Base-by-base conservation (phyloP, 1,140 invertebrate genomes). In the Diorhabda carinulata region DNA sequence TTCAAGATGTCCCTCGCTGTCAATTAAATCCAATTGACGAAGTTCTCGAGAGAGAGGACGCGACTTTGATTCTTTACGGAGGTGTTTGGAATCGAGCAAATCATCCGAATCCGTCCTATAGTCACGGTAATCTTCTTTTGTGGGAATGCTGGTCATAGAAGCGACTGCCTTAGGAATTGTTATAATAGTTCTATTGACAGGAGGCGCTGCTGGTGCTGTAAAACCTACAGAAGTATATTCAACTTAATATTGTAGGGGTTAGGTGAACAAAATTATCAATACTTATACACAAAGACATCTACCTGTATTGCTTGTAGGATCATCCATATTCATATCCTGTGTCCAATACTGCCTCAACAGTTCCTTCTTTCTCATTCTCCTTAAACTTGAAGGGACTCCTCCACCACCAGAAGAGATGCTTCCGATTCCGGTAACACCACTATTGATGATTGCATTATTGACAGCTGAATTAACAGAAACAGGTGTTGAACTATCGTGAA, bases 341-440 rank as follows among this genome's bases (percentile, higher is more conserved):
- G 90, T 92, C 81, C 92, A 93, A 78, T 95, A 95, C 76, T 93
- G 88, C 8, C 92, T 85, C 8, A 96, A 80, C 7, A 96, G 78
- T 79, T 96, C 93, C 76, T 96, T 96, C 81, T 96, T 96, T 3
- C 94, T 84, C 93, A 95, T 95, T 43, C 93, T 84, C 60, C 93
- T 82, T 5, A 94, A 84, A 78, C 91, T 92, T 1, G 90, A 90
- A 0, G 90, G 90, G 25, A 75, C 76, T 47, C 69, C 70, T 41
- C 60, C 64, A 1, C 68, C 60, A 3, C 47, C 47, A 2, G n/a
- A 2, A 3, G 47, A 52, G 25, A 25, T 25, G 25, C 25, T 25
- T 41, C 68, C 67, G 8, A 77, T 72, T 57, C 68, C 74, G 42
- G 74, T 69, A 41, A 74, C 74, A 67, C 65, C 65, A 57, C 64